These are phyloP conservation scores for Otocyon megalotis DNA, from an alignment of 2,113 vertebrate genomes.

Conservation along the genomic window DNA sequence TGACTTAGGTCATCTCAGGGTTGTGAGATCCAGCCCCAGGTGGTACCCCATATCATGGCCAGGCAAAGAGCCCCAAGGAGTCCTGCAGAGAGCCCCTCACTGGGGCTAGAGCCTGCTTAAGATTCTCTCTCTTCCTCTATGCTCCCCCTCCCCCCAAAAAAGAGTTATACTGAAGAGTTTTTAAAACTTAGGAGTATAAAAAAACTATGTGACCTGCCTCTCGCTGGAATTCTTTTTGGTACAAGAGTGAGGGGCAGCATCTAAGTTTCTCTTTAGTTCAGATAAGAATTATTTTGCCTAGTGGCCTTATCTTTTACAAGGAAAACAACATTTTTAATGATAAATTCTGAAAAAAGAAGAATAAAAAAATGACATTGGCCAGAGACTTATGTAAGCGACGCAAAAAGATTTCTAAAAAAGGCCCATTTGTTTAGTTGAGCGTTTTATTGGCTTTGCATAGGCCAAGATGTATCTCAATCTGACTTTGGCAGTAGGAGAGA, in stretches of 20 bases:
- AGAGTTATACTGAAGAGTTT: not conserved
- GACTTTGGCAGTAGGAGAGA: not conserved
- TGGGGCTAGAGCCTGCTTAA: not conserved
- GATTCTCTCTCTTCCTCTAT: not conserved
- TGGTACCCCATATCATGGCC: not conserved
- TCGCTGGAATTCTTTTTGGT: constrained; percentile 16
- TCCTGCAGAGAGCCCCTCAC: not conserved
- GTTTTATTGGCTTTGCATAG: not conserved
- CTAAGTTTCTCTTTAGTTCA: constrained; percentile 36
- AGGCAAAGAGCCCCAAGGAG: not conserved
- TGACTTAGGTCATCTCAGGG: not conserved
- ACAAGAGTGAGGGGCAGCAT: not conserved
- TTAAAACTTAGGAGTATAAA: not conserved
- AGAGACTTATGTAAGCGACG: not conserved
- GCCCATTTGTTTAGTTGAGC: not conserved
- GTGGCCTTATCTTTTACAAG: not conserved
- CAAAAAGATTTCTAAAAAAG: constrained; percentile 12
- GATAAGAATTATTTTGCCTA: not conserved
- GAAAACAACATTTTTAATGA: not conserved
- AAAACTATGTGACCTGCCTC: not conserved
- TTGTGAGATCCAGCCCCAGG: not conserved
- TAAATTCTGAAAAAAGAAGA: not conserved
- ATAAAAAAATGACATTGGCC: not conserved
- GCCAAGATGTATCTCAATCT: not conserved
- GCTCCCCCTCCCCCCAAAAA: not conserved